phyloP scores from a whole-genome alignment of 2,888 invertebrate species.

The Meta bourneti region DNA sequence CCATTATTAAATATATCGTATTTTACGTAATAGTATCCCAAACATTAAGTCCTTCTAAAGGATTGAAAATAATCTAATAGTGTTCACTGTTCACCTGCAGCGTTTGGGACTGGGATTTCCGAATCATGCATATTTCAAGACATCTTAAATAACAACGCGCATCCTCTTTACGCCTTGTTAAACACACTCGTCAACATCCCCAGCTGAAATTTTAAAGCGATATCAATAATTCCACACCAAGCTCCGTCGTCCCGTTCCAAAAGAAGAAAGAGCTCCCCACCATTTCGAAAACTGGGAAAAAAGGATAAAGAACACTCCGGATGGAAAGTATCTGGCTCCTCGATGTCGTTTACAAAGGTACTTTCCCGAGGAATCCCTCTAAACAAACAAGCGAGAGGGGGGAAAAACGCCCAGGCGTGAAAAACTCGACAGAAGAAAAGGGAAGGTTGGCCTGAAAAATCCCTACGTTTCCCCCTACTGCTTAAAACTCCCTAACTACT shows the following conservation, averaged over 20 bases:
- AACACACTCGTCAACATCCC: background rate
- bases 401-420: background rate
- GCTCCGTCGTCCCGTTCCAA: background rate
- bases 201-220: background rate
- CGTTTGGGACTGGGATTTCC: too few relatives aligned
- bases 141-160: too few relatives aligned
- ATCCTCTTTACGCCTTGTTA: background rate
- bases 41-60: too few relatives aligned
- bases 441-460: background rate
- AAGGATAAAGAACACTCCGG: background rate
- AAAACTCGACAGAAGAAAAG: background rate
- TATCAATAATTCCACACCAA: background rate
- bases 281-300: background rate
- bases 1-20: too few relatives aligned
- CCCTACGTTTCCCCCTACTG: background rate
- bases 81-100: too few relatives aligned
- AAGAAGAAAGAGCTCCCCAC: background rate
- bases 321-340: background rate
- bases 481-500: conserved; percentile 32
- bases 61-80: too few relatives aligned
- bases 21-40: too few relatives aligned
- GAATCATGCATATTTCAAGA: too few relatives aligned
- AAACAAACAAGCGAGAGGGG: background rate
- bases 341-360: background rate
- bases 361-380: background rate